Conservation (phyloP, 1,140 invertebrate species). For the Diachasma alloeum region DNA sequence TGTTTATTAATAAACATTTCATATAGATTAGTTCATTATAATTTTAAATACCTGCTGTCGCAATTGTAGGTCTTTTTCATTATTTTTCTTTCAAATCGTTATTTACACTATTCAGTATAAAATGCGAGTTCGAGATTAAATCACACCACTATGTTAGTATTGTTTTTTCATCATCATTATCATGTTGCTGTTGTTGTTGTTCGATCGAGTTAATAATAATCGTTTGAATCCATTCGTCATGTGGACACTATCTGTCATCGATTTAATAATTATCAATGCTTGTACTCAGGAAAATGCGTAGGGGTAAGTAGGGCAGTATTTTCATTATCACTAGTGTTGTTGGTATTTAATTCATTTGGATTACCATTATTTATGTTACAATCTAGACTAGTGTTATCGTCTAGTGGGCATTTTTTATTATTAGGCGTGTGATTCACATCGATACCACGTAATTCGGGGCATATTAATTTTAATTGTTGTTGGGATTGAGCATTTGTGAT, state of each 20-base stretch:
- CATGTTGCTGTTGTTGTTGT: no score
- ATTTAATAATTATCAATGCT: constrained; percentile 61
- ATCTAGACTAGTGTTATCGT: constrained; percentile 63
- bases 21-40: constrained; percentile 56
- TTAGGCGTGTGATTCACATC: constrained; percentile 61
- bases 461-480: constrained; percentile 46
- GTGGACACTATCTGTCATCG: constrained; percentile 60
- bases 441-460: constrained; percentile 55
- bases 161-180: background rate
- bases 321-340: constrained; percentile 62
- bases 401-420: constrained; percentile 60
- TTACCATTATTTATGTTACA: constrained; percentile 63
- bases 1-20: constrained; percentile 57
- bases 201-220: background rate
- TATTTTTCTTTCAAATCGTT: constrained; percentile 48
- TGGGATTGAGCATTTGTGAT: constrained; percentile 60
- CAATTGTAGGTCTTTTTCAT: constrained; percentile 27
- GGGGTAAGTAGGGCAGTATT: constrained; percentile 62
- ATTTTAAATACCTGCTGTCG: constrained; percentile 47
- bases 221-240: constrained; percentile 21
- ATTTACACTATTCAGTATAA: constrained; percentile 65
- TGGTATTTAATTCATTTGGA: constrained; percentile 59
- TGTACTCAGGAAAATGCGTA: constrained; percentile 66
- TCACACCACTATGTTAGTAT: constrained; percentile 53
- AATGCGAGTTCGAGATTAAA: constrained; percentile 62